phyloP scores from a whole-genome alignment of 2,888 invertebrate genomes.

The Abscondita cerata region DNA sequence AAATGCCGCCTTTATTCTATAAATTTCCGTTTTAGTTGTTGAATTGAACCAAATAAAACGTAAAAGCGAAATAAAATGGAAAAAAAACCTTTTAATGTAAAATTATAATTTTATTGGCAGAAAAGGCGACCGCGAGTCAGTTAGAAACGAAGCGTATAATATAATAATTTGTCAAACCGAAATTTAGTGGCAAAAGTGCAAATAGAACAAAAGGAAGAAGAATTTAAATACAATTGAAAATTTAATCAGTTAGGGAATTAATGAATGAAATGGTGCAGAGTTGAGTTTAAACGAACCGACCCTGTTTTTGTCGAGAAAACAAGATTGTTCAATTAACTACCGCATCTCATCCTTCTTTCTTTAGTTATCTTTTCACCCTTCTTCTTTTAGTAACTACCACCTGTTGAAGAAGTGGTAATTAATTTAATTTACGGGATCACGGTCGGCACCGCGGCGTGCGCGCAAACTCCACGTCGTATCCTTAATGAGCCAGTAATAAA shows the following conservation, averaged over 20 bases:
- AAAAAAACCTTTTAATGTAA: conserved; percentile 8
- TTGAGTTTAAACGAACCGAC: conserved; percentile 45
- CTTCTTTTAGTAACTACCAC: conserved; percentile 48
- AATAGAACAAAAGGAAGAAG: conserved; percentile 36
- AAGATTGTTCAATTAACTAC: conserved; percentile 54
- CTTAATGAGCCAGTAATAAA: conserved; percentile 54
- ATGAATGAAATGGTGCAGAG: conserved; percentile 47
- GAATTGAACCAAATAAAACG: conserved; percentile 5
- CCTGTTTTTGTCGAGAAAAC: conserved; percentile 43
- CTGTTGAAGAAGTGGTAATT: conserved; percentile 56
- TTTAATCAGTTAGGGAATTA: conserved; percentile 48
- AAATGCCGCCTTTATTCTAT: background rate
- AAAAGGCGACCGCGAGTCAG: conserved; percentile 18
- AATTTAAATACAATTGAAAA: conserved; percentile 44
- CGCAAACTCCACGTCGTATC: conserved; percentile 40
- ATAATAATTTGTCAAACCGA: conserved; percentile 34
- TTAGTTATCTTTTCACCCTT: conserved; percentile 40
- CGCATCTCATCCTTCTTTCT: conserved; percentile 49
- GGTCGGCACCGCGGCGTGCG: conserved; percentile 40
- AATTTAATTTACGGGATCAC: conserved; percentile 55
- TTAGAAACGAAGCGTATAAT: conserved; percentile 30
- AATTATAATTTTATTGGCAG: conserved; percentile 11
- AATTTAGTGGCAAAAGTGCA: conserved; percentile 33
- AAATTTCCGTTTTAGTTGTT: conserved; percentile 5
- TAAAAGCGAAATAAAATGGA: background rate